Base-by-base conservation (phyloP, 2,888 invertebrate species). In the Xanthostigma xanthostigma region DNA sequence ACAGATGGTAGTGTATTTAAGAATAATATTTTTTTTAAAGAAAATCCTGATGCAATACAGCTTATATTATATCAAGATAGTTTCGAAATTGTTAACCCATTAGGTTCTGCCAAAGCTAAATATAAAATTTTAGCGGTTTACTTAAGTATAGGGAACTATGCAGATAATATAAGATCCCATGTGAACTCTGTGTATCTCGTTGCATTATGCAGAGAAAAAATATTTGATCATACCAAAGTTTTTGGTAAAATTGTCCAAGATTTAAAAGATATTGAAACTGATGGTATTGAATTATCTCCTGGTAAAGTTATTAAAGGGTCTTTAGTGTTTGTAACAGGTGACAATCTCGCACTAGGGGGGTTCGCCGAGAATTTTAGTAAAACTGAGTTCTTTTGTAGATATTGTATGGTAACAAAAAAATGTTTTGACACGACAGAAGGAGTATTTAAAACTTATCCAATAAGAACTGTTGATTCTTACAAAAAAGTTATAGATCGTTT, bases 331-430 rank as follows among this genome's bases (percentile, higher is more conserved):
- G 52, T 57, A 11, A 37, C 53, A 4, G 55, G 56, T 8, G 57
- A 57, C 48, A 57, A 57, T 48, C 49, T 56, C 8, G 56, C 17
- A 13, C 45, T 57, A 17, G 55, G 56, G 9, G 56, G 56, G 9
- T 58, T 54, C 48, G 36, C 50, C 8, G 51, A 56, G 36, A 52
- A 50, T 49, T 57, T 57, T 37, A 49, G 49, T 33, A 49, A 44
- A 2, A 40, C 51, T 12, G 35, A 48, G 13, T 52, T 55, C 40
- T 57, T 56, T 45, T 57, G 56, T 46, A 43, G 56, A 12, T 57
- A 54, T 41, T 57, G 57, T 46, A 36, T 54, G 41, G 50, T 45
- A 3, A 36, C 36, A 2, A 36, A 45, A 36, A 36, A 45, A 8
- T 41, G 14, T n/a, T 41, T 41, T 17, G 41, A 14, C 9, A n/a